Conservation (phyloP, 2,113 vertebrate species). For the Chloebia gouldiae region DNA sequence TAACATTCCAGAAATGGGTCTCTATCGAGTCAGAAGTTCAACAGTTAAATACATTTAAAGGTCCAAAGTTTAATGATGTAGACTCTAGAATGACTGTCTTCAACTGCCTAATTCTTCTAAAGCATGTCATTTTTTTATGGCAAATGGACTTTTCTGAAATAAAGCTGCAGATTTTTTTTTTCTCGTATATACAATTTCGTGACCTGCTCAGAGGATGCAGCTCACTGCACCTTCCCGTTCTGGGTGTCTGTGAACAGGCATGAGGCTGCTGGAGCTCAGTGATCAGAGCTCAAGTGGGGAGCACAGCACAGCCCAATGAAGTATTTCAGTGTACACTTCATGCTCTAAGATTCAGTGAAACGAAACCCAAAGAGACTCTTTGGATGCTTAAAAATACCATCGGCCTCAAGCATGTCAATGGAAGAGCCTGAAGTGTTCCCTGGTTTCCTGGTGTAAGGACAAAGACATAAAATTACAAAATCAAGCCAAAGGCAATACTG, state of each 20-base stretch:
- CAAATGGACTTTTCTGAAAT: not conserved
- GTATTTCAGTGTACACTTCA: not conserved
- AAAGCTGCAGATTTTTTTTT: not conserved
- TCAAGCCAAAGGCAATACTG: not conserved
- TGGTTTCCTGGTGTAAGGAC: not conserved
- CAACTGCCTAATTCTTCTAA: not conserved
- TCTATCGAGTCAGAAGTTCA: constrained; percentile 2
- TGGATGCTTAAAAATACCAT: not conserved
- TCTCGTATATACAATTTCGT: not conserved
- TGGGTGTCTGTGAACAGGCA: not conserved
- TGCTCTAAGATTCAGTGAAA: not conserved
- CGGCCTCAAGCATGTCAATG: rapidly evolving
- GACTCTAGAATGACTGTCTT: not conserved
- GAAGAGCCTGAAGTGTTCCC: not conserved
- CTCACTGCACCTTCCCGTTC: not conserved
- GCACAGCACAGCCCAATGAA: not conserved
- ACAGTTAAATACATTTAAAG: constrained; percentile 37
- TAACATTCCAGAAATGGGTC: constrained; percentile 3
- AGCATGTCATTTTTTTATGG: not conserved
- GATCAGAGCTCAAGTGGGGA: not conserved
- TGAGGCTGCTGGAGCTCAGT: not conserved
- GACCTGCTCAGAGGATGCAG: not conserved
- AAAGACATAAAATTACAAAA: not conserved
- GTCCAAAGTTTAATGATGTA: constrained; percentile 25
- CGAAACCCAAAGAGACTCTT: not conserved